These are phyloP conservation scores for Cartodere bifasciata DNA, from an alignment of 2,888 invertebrate species.

Conservation along the genomic window DNA sequence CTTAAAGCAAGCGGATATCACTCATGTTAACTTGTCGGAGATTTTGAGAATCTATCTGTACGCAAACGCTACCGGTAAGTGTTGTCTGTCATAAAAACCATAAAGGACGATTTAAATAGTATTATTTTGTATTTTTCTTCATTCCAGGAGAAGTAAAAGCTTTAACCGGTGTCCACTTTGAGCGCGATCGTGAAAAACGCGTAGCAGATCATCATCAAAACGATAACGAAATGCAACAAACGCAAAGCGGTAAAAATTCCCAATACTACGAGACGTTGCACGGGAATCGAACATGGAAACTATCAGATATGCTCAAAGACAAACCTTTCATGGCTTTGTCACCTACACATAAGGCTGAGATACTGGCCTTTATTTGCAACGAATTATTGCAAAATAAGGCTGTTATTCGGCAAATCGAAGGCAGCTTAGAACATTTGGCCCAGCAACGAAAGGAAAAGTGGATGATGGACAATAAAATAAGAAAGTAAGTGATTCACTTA, in stretches of 20 bases:
- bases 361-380: slow-evolving; percentile 85
- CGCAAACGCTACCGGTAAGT: slow-evolving; percentile 77
- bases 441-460: slow-evolving; percentile 84
- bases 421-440: slow-evolving; percentile 63
- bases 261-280: slow-evolving; percentile 68
- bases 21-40: slow-evolving; percentile 83
- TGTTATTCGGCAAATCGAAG: slow-evolving; percentile 80
- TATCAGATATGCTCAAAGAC: slow-evolving; percentile 67
- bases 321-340: slow-evolving; percentile 77
- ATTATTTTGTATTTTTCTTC: too few species aligned
- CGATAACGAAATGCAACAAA: slow-evolving; percentile 51
- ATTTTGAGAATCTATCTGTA: slow-evolving; percentile 83
- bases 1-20: slow-evolving; percentile 77
- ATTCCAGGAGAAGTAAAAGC: slow-evolving; percentile 78
- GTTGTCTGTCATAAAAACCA: too few species aligned
- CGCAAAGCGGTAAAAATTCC: slow-evolving; percentile 60
- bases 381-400: slow-evolving; percentile 89
- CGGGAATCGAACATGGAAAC: slow-evolving; percentile 64
- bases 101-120: too few species aligned
- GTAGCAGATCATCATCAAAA: slow-evolving; percentile 74
- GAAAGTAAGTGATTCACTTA: slow-evolving; percentile 53
- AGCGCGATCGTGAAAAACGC: slow-evolving; percentile 66
- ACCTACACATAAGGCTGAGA: slow-evolving; percentile 75
- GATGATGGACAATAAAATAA: slow-evolving; percentile 82
- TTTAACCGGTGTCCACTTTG: slow-evolving; percentile 67